phyloP scores from a whole-genome alignment of 2,113 vertebrate genomes.

The Lanius ludovicianus region DNA sequence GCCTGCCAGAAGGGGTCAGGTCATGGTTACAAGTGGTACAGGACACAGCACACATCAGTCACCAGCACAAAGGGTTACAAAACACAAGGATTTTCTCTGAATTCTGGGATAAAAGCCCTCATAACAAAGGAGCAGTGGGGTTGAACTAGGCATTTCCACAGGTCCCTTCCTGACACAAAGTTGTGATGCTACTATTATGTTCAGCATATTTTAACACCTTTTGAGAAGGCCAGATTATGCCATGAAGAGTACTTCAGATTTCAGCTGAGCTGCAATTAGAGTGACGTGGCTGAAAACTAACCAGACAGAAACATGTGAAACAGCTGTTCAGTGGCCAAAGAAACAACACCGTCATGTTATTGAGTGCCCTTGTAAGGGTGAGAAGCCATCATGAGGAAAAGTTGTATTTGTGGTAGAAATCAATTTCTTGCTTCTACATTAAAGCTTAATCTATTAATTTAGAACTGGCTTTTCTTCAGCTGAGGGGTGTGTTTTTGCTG shows the following conservation, averaged over 20 bases:
- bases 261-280: not conserved
- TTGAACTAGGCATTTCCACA: not conserved
- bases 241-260: not conserved
- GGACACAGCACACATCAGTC: not conserved
- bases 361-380: not conserved
- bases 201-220: not conserved
- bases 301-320: not conserved
- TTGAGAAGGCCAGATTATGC: not conserved
- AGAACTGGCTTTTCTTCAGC: not conserved
- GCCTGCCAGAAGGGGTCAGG: conserved; percentile 72
- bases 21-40: not conserved
- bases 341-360: not conserved
- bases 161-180: not conserved
- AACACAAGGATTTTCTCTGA: not conserved
- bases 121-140: not conserved
- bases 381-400: not conserved
- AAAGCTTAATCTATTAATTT: not conserved
- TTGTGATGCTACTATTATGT: not conserved
- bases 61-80: not conserved
- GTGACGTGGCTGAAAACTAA: not conserved
- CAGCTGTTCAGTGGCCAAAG: not conserved
- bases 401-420: not conserved
- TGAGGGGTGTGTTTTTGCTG: not conserved
- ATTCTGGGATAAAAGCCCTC: not conserved
- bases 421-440: not conserved